Evolutionary conservation across 2,113 vertebrate species (phyloP).

Genomic region (Pseudois nayaur): DNA sequence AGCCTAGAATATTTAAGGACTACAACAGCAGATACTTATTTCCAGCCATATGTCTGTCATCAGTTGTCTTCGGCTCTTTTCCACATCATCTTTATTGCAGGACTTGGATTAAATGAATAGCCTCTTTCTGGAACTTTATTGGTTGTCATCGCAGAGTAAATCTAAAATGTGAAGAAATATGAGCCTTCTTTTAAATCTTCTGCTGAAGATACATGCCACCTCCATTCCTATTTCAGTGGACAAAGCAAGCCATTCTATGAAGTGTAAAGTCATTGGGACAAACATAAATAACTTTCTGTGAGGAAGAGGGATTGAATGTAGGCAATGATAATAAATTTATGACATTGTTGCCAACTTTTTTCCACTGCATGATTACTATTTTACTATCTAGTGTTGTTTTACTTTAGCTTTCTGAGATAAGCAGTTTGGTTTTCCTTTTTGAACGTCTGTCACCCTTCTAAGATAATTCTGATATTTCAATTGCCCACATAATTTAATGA

Average conservation of each 20-base stretch:
- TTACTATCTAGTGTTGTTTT: background rate
- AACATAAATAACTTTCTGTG: background rate
- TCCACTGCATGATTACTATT: background rate
- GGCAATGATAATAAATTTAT: background rate
- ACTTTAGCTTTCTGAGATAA: background rate
- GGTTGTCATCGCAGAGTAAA: background rate
- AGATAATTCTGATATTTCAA: background rate
- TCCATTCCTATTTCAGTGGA: background rate
- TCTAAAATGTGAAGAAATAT: background rate
- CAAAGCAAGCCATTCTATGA: background rate
- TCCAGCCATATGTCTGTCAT: background rate
- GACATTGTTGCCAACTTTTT: background rate
- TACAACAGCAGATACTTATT: background rate
- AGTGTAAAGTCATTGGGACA: background rate
- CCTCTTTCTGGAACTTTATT: background rate
- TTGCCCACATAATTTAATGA: background rate
- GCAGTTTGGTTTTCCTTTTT: background rate
- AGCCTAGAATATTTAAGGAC: background rate
- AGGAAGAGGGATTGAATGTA: background rate
- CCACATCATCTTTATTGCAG: background rate
- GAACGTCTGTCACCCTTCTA: background rate
- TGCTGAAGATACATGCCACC: background rate
- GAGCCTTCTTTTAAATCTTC: background rate
- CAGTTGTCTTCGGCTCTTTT: background rate
- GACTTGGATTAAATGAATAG: background rate